Evolutionary conservation across 2,888 invertebrate genomes (phyloP), one percentile per base, ranked within the genome.

Genomic region (Pelosia muscerda): DNA sequence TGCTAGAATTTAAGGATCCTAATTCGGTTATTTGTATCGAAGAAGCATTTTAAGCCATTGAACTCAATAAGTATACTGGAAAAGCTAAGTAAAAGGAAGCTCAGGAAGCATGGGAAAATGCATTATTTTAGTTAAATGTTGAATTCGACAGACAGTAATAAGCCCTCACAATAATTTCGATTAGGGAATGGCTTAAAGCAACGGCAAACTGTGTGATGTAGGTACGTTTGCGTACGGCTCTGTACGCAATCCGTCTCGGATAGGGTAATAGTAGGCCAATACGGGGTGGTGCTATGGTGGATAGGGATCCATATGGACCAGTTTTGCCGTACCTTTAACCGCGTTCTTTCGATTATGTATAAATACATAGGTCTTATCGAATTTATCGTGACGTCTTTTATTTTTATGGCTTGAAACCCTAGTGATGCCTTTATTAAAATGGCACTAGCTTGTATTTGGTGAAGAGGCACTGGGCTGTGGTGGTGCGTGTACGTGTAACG

Each of bases 51-150:
- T 49, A n/a, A 49, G 49, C n/a, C n/a, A 49, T n/a, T n/a, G n/a
- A 49, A 49, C 49, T 25, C 19, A 15, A n/a, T 15, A 38, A 13
- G 38, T 19, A 59, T 19, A 1, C 19, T 34, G 19, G 38, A 25
- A 19, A 59, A 38, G n/a, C 49, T 0, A 49, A n/a, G 49, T n/a
- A n/a, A 49, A 49, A 49, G 49, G 49, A 49, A 42, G 42, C 42
- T 5, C 34, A 34, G 11, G 1, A 34, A 38, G 38, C 38, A 49
- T 8, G 49, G 49, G 19, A 49, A 49, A 49, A 19, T n/a, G 42
- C 49, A 49, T 49, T 75, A 15, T 69, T 73, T 63, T 25, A 59
- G 11, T 19, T 34, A n/a, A 55, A 55, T 55, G 34, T 58, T 62
- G 66, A 63, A 23, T 67, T 23, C 55, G 59, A 49, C 49, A 42